phyloP scores from a whole-genome alignment of 2,888 invertebrate species.

The Caenorhabditis zanzibari region DNA sequence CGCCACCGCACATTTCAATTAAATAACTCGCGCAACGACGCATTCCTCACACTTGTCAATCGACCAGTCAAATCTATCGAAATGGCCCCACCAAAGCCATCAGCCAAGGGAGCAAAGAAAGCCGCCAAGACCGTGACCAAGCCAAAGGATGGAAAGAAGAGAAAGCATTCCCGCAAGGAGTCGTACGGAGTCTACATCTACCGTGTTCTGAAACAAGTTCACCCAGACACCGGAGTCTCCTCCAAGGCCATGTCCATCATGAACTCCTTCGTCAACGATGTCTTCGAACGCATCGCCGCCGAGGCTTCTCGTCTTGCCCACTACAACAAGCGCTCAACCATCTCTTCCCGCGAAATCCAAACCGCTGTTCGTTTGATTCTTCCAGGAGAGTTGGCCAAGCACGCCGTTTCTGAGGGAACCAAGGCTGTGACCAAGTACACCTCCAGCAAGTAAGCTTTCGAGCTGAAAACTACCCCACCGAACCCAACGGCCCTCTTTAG shows the following conservation, averaged over 20 bases:
- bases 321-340: slow-evolving; percentile 87
- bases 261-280: too few relatives aligned
- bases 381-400: slow-evolving; percentile 70
- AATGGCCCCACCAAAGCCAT: slow-evolving; percentile 78
- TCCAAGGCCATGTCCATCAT: too few relatives aligned
- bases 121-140: slow-evolving; percentile 77
- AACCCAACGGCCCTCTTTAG: slow-evolving; percentile 80
- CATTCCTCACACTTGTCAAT: slow-evolving; percentile 8
- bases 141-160: slow-evolving; percentile 82
- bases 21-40: neutral
- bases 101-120: slow-evolving; percentile 83
- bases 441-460: slow-evolving; percentile 60
- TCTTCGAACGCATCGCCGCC: slow-evolving; percentile 88
- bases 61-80: slow-evolving; percentile 23
- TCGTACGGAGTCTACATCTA: too few relatives aligned
- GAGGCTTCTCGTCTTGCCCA: slow-evolving; percentile 86
- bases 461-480: slow-evolving; percentile 51
- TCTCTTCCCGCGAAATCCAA: slow-evolving; percentile 88
- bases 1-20: slow-evolving; percentile 19
- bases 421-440: slow-evolving; percentile 70
- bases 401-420: slow-evolving; percentile 69
- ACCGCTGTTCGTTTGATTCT: slow-evolving; percentile 79
- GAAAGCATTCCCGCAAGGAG: slow-evolving; percentile 28
- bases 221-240: too few relatives aligned
- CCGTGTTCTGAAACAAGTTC: too few relatives aligned